Evolutionary conservation across 1,140 invertebrate genomes (phyloP).

Genomic region (Drosophila nannoptera): DNA sequence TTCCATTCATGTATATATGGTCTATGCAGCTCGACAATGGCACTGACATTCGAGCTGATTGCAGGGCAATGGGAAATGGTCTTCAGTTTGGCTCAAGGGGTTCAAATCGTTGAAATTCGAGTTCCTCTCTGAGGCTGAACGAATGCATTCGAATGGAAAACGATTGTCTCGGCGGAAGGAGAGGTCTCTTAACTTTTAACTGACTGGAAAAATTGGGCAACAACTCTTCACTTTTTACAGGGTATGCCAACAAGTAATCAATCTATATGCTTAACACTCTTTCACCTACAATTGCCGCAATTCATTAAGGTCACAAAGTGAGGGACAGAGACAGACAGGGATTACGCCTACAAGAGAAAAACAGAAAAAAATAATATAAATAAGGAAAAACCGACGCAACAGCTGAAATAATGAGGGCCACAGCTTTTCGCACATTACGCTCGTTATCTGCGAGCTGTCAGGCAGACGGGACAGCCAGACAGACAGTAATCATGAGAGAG

Average conservation of each 20-base stretch:
- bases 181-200: background rate
- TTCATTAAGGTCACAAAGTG: background rate
- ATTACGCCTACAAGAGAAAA: slow-evolving; percentile 8
- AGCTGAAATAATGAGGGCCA: background rate
- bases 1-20: too few relatives aligned
- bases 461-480: slow-evolving; percentile 1
- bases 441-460: slow-evolving; percentile 2
- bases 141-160: background rate
- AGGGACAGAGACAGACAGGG: background rate
- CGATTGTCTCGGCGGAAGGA: background rate
- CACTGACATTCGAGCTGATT: slow-evolving; percentile 41
- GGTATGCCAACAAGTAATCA: background rate
- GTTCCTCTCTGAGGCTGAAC: background rate
- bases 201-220: too few relatives aligned
- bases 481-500: background rate
- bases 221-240: background rate
- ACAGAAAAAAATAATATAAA: background rate
- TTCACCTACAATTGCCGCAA: slow-evolving; percentile 4
- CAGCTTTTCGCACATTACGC: slow-evolving; percentile 21
- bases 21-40: slow-evolving; percentile 30
- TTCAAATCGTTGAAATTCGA: background rate
- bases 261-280: slow-evolving; percentile 4
- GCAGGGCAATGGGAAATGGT: background rate
- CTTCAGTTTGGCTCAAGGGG: background rate
- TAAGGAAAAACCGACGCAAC: slow-evolving; percentile 4